phyloP scores from a whole-genome alignment of 1,140 invertebrate species.

The Chionoecetes opilio region DNA sequence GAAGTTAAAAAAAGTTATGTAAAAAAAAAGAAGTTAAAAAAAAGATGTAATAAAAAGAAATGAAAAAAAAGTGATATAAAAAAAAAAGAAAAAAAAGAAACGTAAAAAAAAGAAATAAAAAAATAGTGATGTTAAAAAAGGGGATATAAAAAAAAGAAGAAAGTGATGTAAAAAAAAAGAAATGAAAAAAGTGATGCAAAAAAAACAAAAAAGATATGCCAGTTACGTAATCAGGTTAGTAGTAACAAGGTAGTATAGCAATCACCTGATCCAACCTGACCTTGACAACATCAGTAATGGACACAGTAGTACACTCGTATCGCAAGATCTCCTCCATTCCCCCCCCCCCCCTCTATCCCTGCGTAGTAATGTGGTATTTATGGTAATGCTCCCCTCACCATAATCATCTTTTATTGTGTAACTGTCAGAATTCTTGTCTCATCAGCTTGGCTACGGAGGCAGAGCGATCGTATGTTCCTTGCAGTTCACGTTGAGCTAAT shows the following conservation, averaged over 20 bases:
- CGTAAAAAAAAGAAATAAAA: too few relatives aligned
- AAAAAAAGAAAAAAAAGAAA: too few relatives aligned
- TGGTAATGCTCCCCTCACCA: not conserved
- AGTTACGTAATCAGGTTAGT: not conserved
- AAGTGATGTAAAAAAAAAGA: too few relatives aligned
- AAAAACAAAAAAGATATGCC: too few relatives aligned
- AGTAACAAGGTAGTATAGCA: not conserved
- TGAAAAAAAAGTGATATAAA: too few relatives aligned
- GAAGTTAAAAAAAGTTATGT: too few relatives aligned
- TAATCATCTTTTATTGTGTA: constrained; percentile 22
- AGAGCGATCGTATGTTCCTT: not conserved
- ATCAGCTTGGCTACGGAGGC: not conserved
- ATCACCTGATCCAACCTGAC: not conserved
- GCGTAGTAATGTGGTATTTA: constrained; percentile 10
- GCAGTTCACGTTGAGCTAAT: not conserved
- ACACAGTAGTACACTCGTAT: not conserved
- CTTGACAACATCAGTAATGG: not conserved
- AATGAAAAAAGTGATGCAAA: too few relatives aligned
- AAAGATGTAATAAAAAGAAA: too few relatives aligned
- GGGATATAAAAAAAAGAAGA: too few relatives aligned
- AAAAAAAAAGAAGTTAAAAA: too few relatives aligned
- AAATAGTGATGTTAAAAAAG: too few relatives aligned
- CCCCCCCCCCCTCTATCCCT: not conserved
- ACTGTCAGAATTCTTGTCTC: constrained; percentile 17
- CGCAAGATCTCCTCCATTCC: not conserved